Evolutionary conservation across 2,797 vertebrate genomes (phyloP).

Genomic region (Eulemur rubriventer): DNA sequence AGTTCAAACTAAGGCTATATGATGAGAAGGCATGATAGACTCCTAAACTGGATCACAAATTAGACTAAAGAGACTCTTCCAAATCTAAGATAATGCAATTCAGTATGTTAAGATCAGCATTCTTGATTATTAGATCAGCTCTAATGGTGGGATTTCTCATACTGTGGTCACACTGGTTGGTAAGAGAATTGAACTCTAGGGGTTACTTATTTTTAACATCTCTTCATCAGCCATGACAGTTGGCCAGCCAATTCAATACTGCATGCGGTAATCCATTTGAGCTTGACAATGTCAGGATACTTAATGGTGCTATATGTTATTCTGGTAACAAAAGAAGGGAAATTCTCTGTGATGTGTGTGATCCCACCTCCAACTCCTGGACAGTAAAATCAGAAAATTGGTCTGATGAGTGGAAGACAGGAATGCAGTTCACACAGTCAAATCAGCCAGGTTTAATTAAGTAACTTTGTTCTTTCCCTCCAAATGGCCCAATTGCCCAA

Average conservation of each 20-base stretch:
- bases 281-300: neutral
- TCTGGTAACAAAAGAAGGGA: neutral
- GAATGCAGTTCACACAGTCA: neutral
- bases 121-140: neutral
- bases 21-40: neutral
- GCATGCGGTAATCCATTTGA: neutral
- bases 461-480: neutral
- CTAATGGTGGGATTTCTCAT: neutral
- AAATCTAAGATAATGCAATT: neutral
- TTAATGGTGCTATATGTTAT: neutral
- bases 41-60: neutral
- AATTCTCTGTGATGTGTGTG: neutral
- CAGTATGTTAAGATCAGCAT: neutral
- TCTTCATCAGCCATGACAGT: neutral
- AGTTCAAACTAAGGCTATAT: neutral
- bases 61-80: neutral
- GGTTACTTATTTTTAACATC: neutral
- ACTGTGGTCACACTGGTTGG: neutral
- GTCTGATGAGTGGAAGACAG: neutral
- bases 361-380: neutral
- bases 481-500: neutral
- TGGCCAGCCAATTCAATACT: neutral
- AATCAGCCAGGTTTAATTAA: neutral
- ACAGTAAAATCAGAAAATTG: neutral
- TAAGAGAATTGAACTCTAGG: neutral